Evolutionary conservation across 2,888 invertebrate genomes (phyloP), one percentile per base, ranked within the genome.

Genomic region (Callyntrura sp.): DNA sequence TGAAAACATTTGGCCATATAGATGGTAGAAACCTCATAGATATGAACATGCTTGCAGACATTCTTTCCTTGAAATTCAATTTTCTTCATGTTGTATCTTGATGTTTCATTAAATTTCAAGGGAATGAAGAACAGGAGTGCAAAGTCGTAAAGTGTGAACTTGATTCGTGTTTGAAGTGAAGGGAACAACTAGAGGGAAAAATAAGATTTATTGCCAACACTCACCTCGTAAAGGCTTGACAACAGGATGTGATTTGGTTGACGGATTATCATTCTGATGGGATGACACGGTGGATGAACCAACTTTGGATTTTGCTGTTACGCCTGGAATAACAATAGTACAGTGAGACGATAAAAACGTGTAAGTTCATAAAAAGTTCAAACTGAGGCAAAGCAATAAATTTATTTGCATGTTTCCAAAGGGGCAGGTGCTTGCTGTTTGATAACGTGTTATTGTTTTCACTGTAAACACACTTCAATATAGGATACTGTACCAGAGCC

Each of bases 201-300:
- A 79, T 57, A 51, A 55, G 57, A 79, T 57, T 68, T 43, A 70
- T 45, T 70, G 70, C 45, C 35, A 48, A 35, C 20, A 45, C 88
- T 84, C 84, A 88, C 88, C 83, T 83, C 88, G 83, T 78, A 88
- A 68, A 76, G 84, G 78, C 45, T 88, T 88, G 88, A 88, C 88
- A 83, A 51, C 88, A 76, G 88, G 88, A 88, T 88, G 88, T 88
- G 88, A 88, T 88, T 88, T 88, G 88, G 88, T 82, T 82, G 88
- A 88, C 88, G 88, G 88, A 88, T 88, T 81, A 88, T 88, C 81
- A 48, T 84, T 57, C 17, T 57, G 45, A 35, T 78, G 82, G 20
- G 88, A 81, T 82, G 81, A 68, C 81, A 81, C 68, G 82, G 88
- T 73, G 17, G 70, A 81, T 81, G 81, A 55, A 6, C 79, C 82